Conservation (phyloP, 1,140 invertebrate genomes). For the Conopomorpha cramerella region DNA sequence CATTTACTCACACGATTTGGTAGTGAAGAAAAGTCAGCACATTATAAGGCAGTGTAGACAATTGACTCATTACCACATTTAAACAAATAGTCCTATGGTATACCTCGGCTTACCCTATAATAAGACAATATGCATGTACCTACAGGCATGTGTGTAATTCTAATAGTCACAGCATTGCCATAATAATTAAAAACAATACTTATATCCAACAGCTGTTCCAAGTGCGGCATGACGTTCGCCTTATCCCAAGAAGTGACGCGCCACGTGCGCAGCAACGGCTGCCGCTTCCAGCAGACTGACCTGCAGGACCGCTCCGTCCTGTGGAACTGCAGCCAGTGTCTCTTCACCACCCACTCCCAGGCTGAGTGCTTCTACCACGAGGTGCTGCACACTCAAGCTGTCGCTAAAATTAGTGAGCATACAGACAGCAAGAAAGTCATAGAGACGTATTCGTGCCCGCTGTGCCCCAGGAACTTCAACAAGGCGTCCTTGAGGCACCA, state of each 20-base stretch:
- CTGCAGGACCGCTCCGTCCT: slow-evolving; percentile 17
- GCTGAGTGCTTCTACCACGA: slow-evolving; percentile 71
- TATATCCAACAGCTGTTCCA: slow-evolving; percentile 62
- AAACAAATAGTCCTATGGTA: no score
- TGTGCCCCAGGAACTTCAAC: slow-evolving; percentile 71
- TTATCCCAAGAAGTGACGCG: slow-evolving; percentile 73
- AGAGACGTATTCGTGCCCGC: slow-evolving; percentile 65
- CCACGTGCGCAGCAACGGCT: slow-evolving; percentile 66
- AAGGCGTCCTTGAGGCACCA: slow-evolving; percentile 73
- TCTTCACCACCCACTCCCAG: slow-evolving; percentile 44
- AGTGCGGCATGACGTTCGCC: slow-evolving; percentile 70
- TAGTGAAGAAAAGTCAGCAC: slow-evolving; percentile 41
- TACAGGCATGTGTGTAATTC: no score
- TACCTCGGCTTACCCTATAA: no score
- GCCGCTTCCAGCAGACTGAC: slow-evolving; percentile 27
- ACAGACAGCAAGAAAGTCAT: slow-evolving; percentile 27
- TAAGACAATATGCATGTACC: no score
- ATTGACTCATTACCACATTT: slow-evolving; percentile 8
- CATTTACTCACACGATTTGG: no score
- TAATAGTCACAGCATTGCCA: no score
- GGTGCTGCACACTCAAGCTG: slow-evolving; percentile 60
- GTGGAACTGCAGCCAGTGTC: slow-evolving; percentile 55
- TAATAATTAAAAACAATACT: no score
- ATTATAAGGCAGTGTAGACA: no score
- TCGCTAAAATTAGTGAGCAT: slow-evolving; percentile 21